Conservation (phyloP, 92 coral and sea anemone genomes). For the Heteractis magnifica region DNA sequence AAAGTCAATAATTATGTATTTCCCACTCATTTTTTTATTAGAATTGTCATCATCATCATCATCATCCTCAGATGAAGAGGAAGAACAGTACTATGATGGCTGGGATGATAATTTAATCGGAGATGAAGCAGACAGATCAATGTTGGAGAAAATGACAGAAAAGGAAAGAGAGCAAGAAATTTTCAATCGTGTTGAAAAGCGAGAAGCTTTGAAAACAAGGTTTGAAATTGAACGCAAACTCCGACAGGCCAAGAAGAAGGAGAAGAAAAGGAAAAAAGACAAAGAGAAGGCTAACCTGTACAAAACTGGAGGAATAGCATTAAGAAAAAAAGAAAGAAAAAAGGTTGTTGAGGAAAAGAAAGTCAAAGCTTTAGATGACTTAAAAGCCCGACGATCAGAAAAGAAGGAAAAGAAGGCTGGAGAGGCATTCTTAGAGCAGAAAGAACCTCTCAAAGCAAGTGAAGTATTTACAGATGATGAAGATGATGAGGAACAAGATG, state of each 20-base stretch:
- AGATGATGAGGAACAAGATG: constrained; percentile 94
- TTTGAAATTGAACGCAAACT: constrained; percentile 91
- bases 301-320: constrained; percentile 81
- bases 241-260: constrained; percentile 82
- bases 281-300: constrained; percentile 76
- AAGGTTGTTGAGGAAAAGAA: constrained; percentile 93
- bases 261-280: constrained; percentile 80
- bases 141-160: constrained; percentile 96
- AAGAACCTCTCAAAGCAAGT: constrained; percentile 86
- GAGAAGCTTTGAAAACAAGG: constrained; percentile 95
- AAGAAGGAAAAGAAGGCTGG: constrained; percentile 81
- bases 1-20: not conserved
- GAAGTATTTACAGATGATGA: constrained; percentile 98
- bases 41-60: constrained; percentile 81
- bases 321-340: constrained; percentile 89
- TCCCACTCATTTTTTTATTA: constrained; percentile 7
- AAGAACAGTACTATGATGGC: constrained; percentile 86
- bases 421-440: constrained; percentile 82
- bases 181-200: constrained; percentile 88
- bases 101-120: constrained; percentile 95
- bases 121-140: constrained; percentile 90
- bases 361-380: constrained; percentile 91
- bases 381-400: constrained; percentile 87
- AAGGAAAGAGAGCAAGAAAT: constrained; percentile 93
- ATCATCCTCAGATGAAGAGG: constrained; percentile 85